Evolutionary conservation across 2,797 vertebrate genomes (phyloP), one percentile per base, ranked within the genome.

Genomic region (Amphiprion clarkii): DNA sequence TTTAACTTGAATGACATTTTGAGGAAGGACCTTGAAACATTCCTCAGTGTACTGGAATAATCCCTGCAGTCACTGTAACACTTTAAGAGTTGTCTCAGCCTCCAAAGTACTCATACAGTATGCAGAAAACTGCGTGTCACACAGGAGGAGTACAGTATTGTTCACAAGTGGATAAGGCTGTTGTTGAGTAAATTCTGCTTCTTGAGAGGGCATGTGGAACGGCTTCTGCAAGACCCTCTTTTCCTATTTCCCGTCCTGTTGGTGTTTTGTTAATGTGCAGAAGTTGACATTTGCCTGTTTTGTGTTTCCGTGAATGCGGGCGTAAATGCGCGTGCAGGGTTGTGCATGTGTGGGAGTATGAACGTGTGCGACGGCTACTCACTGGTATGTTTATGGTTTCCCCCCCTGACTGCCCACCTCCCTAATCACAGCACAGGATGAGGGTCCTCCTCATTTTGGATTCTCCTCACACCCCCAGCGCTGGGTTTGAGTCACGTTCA

Each of bases 381-480:
- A 36, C 21, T 1, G 29, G 55, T 77, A 27, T 83, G 61, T 82
- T 83, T 70, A 78, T 12, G 68, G 52, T 63, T 77, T 54, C 73
- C 16, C 44, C 14, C 44, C 44, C 44, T 46, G 33, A 72, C 69
- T 77, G 67, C 74, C 79, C 87, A 60, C 48, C 71, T 88, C 17
- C 74, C 70, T 78, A 83, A 88, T 91, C 84, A 78, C 74, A 71
- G 69, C 44, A 33, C 44, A 79, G 58, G 71, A 77, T 46, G 68
- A 81, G 66, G 60, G 48, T 85, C 76, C 59, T 79, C 53, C 56
- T 87, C 76, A 79, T 81, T 89, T 49, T 8, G 39, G 56, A 90
- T 92, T 93, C 85, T 76, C 62, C 66, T 90, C 89, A 83, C 87
- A 78, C 65, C 74, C 74, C 39, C 78, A 79, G 74, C 79, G 74